Evolutionary conservation across 2,797 vertebrate genomes (phyloP), one percentile per base, ranked within the genome.

Genomic region (Siniperca obscura): DNA sequence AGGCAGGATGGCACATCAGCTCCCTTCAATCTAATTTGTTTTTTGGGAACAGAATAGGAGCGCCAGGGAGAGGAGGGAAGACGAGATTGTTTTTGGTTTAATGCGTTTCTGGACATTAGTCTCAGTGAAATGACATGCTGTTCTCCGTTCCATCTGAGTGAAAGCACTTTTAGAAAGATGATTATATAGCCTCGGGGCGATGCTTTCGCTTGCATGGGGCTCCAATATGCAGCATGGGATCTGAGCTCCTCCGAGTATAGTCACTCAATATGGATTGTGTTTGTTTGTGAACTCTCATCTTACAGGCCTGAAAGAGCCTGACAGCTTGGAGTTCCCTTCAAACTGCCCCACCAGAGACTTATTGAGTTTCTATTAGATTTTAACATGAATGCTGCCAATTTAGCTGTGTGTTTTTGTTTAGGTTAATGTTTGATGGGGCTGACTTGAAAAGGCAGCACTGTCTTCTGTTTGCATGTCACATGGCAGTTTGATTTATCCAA

Each of bases 91-190:
- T 94, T 94, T 93, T 89, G 83, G 80, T 92, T 93, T 91, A 92
- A 93, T 92, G 87, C 87, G 64, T 94, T 94, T 95, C 83, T 94
- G 93, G 91, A 93, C 90, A 94, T 94, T 91, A 93, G 94, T 93
- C 86, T 89, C 90, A 92, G 89, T 90, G 82, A 92, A 90, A 92
- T 93, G 91, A 94, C 93, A 94, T 93, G 90, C 91, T 91, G 93
- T 89, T 92, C 91, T 93, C 86, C 90, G 87, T 93, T 94, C 89
- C 85, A 90, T 93, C 78, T 83, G 81, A 91, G 81, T 55, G 66
- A 93, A 93, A 80, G 89, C 89, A 73, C 88, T 95, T 92, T 94
- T 81, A 88, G 86, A 90, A 87, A 87, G 89, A 94, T 94, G 93
- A 94, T 95, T 93, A 89, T 86, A 91, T 88, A 80, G 90, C 94